A percentile compares a stretch with the other conserved stretches of the same genome.
phyloP scores from a whole-genome alignment of 1,140 invertebrate genomes.

The Drosophila navojoa region DNA sequence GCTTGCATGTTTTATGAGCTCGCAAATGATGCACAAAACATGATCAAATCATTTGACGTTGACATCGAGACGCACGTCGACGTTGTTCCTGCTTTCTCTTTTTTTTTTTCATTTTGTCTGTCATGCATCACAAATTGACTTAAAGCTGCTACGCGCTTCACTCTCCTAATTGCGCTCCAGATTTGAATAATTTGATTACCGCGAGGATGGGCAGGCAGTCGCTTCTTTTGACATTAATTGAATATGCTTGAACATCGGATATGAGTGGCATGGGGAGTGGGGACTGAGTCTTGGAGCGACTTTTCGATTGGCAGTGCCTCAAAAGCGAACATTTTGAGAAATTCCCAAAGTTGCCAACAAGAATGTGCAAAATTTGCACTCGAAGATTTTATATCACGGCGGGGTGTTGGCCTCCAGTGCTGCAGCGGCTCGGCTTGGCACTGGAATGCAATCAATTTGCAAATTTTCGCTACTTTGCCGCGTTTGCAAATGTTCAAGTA shows the following conservation, averaged over 20 bases:
- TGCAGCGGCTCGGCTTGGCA: constrained; percentile 51
- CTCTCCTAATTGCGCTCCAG: constrained; percentile 52
- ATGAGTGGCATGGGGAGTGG: not conserved
- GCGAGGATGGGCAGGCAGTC: constrained; percentile 31
- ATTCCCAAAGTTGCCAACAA: constrained; percentile 62
- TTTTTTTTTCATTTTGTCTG: no score
- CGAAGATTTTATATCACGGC: constrained; percentile 41
- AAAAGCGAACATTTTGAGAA: constrained; percentile 33
- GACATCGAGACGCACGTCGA: not conserved
- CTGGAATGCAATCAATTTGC: constrained; percentile 83
- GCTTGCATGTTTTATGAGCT: constrained; percentile 58
- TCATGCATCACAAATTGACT: constrained; percentile 45
- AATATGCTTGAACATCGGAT: constrained; percentile 52
- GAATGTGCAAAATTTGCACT: constrained; percentile 76
- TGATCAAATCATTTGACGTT: constrained; percentile 30
- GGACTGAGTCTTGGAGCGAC: not conserved
- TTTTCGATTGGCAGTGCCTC: constrained; percentile 33
- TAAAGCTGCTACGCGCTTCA: constrained; percentile 39
- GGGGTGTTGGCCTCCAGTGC: constrained; percentile 41
- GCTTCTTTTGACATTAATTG: constrained; percentile 40
- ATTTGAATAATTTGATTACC: constrained; percentile 71
- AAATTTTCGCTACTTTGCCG: constrained; percentile 82
- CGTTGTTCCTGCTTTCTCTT: not conserved
- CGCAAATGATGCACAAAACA: constrained; percentile 58
- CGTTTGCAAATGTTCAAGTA: constrained; percentile 80